Conservation (phyloP, 2,797 vertebrate species). For the Cyprinodon diabolis region DNA sequence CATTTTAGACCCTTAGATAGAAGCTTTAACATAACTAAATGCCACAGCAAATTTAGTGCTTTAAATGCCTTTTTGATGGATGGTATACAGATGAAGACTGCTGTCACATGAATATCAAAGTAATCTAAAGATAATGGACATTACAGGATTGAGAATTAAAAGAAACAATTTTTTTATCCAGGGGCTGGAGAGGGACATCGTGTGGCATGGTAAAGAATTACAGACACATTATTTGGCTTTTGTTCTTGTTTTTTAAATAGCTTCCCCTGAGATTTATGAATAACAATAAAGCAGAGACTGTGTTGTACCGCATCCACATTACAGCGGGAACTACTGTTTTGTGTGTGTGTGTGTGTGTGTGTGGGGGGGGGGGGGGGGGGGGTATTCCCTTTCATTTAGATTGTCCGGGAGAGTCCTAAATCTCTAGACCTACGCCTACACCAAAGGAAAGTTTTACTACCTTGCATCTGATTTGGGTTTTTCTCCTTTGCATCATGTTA, state of each 20-base stretch:
- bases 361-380: neutral
- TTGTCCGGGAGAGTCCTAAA: neutral
- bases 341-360: neutral
- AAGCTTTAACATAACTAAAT: too few relatives aligned
- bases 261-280: conserved; percentile 22
- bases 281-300: neutral
- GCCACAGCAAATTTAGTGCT: too few relatives aligned
- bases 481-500: neutral
- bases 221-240: neutral
- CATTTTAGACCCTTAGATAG: too few relatives aligned
- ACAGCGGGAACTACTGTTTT: too few relatives aligned
- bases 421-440: neutral
- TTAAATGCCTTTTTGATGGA: too few relatives aligned
- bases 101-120: too few relatives aligned
- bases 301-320: too few relatives aligned
- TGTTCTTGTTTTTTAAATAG: conserved; percentile 8
- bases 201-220: conserved; percentile 17
- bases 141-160: too few relatives aligned
- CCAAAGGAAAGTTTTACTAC: neutral
- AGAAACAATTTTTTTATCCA: neutral
- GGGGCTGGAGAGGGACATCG: neutral
- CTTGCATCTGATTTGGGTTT: neutral
- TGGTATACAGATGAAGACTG: too few relatives aligned
- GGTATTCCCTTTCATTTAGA: neutral
- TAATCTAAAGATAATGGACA: too few relatives aligned